Evolutionary conservation across 2,888 invertebrate species (phyloP).

Genomic region (Sycophila texana): DNA sequence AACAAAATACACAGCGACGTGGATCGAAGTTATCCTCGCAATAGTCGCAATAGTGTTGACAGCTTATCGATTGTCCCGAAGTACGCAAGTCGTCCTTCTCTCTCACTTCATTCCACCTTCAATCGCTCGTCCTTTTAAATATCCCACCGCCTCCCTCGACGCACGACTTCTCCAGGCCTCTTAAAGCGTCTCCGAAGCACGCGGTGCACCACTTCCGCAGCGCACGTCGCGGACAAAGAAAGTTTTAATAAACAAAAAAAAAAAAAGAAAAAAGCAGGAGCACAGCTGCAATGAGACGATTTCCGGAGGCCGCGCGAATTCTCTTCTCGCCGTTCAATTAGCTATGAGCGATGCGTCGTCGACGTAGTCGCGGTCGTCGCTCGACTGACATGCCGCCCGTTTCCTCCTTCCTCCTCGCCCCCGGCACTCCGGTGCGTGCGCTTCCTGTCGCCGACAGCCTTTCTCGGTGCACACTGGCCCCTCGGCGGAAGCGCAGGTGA

Average conservation of each 20-base stretch:
- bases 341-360: conserved; percentile 32
- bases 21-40: conserved; percentile 17
- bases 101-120: background rate
- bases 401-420: background rate
- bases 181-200: too few species aligned
- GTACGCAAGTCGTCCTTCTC: background rate
- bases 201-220: background rate
- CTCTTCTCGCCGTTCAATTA: conserved; percentile 26
- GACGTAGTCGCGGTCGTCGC: background rate
- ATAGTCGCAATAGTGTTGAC: conserved; percentile 23
- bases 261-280: background rate
- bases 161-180: background rate
- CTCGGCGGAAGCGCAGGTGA: background rate
- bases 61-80: conserved; percentile 37
- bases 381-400: conserved; percentile 3
- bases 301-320: background rate
- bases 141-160: background rate
- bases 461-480: background rate
- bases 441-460: conserved; percentile 17
- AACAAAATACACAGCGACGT: background rate
- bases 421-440: background rate
- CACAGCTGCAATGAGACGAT: background rate
- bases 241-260: background rate
- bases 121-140: background rate
- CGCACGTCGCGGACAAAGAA: background rate